phyloP scores from a whole-genome alignment of 2,888 invertebrate species.

The Ochlodes sylvanus region DNA sequence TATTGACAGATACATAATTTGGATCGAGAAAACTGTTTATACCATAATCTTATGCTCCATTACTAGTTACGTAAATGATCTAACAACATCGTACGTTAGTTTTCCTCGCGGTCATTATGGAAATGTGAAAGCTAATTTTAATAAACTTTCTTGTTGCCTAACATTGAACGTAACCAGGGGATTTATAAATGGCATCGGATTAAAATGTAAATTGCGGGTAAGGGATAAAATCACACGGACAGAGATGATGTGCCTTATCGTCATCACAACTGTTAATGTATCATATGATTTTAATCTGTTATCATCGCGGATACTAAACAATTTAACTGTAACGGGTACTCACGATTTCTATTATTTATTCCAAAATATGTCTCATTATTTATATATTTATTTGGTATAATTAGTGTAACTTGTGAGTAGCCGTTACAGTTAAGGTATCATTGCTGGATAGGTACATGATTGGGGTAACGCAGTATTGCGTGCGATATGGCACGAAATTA shows the following conservation, averaged over 20 bases:
- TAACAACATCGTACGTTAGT: constrained; percentile 1
- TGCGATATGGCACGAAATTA: too few relatives aligned
- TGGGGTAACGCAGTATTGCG: too few relatives aligned
- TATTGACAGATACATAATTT: not conserved
- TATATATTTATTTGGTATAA: too few relatives aligned
- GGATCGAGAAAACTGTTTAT: not conserved
- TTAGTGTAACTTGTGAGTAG: too few relatives aligned
- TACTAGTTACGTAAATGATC: not conserved
- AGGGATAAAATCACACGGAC: not conserved
- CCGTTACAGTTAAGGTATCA: too few relatives aligned
- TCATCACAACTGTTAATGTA: not conserved
- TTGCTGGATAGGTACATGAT: too few relatives aligned
- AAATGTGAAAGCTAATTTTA: constrained; percentile 21
- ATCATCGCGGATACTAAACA: too few relatives aligned
- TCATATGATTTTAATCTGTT: too few relatives aligned
- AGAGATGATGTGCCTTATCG: not conserved
- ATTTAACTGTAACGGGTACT: too few relatives aligned
- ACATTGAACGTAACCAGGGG: not conserved
- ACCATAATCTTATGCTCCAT: not conserved
- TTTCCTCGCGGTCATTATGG: constrained; percentile 23
- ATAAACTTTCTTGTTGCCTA: constrained; percentile 21
- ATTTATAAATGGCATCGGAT: not conserved
- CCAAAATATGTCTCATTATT: too few relatives aligned
- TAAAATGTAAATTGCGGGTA: constrained; percentile 4
- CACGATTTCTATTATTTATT: too few relatives aligned